Conservation (phyloP, 1,140 invertebrate species). For the Matsumurasca onukii region DNA sequence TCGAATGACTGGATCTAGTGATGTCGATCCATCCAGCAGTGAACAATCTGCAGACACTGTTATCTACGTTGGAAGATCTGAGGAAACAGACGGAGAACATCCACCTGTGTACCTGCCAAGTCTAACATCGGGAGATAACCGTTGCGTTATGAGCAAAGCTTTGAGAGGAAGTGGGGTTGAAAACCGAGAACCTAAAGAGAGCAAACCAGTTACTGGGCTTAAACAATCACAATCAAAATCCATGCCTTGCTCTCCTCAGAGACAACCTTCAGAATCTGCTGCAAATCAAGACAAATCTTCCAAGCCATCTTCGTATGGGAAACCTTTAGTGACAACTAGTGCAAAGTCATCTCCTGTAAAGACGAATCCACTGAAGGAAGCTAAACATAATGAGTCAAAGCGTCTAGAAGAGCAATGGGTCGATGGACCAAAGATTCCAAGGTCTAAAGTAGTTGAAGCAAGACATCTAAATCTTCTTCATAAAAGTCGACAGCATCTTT, state of each 20-base stretch:
- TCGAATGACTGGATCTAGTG: constrained; percentile 69
- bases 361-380: background rate
- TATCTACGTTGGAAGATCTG: constrained; percentile 88
- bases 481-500: constrained; percentile 27
- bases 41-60: constrained; percentile 95
- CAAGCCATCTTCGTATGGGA: background rate
- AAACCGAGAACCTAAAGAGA: constrained; percentile 43
- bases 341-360: constrained; percentile 13
- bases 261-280: background rate
- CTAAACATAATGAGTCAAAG: background rate
- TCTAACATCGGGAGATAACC: constrained; percentile 62
- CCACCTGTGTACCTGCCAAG: constrained; percentile 68
- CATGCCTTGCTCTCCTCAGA: constrained; percentile 8
- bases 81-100: constrained; percentile 90
- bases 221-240: constrained; percentile 1
- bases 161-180: constrained; percentile 73
- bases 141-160: constrained; percentile 74
- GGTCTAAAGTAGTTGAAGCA: constrained; percentile 78
- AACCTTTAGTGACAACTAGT: background rate
- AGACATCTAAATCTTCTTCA: constrained; percentile 56
- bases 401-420: constrained; percentile 87
- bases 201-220: constrained; percentile 37
- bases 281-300: background rate
- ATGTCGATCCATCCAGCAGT: constrained; percentile 92
- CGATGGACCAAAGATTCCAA: constrained; percentile 87